Evolutionary conservation across 2,797 vertebrate genomes (phyloP), one percentile per base, ranked within the genome.

Genomic region (Xiphophorus birchmanni): DNA sequence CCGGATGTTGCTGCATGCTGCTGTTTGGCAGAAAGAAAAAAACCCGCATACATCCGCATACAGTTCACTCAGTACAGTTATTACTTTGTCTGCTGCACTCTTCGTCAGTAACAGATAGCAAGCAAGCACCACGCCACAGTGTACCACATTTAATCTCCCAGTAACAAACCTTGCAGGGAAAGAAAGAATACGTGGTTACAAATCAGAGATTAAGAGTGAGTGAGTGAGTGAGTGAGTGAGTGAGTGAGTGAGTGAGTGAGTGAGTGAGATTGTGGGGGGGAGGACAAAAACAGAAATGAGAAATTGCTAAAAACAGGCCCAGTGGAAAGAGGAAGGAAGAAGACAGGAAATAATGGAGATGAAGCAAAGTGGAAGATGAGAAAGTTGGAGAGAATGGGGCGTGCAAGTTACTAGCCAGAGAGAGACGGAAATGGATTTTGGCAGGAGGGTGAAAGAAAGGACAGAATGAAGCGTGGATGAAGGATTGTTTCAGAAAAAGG

Each of bases 341-440:
- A 45, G 21, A n/a, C n/a, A 58, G 52, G 74, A 84, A 84, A 78
- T 60, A 52, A 87, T 80, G 50, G 40, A 77, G 73, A 79, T 67
- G 4, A 11, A 42, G 12, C 40, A n/a, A 3, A 63, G 2, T 37
- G 15, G 52, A 71, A 52, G 60, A 79, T 54, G 63, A 56, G 42
- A 63, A 3, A 50, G 56, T 58, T 71, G 69, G 73, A 67, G 40
- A 86, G 76, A 86, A 86, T 29, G 72, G 54, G 52, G 75, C 74
- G 73, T 67, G 13, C 75, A 78, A 50, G 77, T 78, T 81, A 63
- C 75, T 81, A 26, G 73, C 40, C 40, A 56, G 35, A 67, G 32
- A 79, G 17, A 81, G 78, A 88, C 81, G 21, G 56, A 76, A 85
- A 93, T 88, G 76, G 63, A 79, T 79, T 87, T 77, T 85, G 88